A percentile compares a stretch with the other conserved stretches of the same genome.
Evolutionary conservation across 2,888 invertebrate genomes (phyloP).

Genomic region (Shargacucullia verbasci): DNA sequence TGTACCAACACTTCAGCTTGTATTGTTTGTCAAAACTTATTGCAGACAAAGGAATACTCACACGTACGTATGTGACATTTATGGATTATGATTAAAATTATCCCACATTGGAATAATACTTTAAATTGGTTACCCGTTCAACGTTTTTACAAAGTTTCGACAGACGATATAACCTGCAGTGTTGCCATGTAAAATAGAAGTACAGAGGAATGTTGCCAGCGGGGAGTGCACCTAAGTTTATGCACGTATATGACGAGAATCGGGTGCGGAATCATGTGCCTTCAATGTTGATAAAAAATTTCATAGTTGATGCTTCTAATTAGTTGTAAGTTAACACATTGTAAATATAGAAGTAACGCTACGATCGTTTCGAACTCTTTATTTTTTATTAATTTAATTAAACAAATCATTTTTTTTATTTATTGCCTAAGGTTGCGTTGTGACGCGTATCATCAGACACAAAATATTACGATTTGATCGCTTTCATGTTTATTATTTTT

Average conservation of each 20-base stretch:
- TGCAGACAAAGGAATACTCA: slow-evolving; percentile 30
- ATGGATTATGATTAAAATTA: slow-evolving; percentile 32
- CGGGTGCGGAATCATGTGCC: slow-evolving; percentile 89
- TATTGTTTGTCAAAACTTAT: slow-evolving; percentile 52
- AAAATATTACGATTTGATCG: slow-evolving; percentile 41
- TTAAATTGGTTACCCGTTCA: slow-evolving; percentile 48
- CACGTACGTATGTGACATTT: slow-evolving; percentile 20
- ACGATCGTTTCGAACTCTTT: slow-evolving; percentile 81
- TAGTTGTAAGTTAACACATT: slow-evolving; percentile 83
- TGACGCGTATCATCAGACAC: slow-evolving; percentile 51
- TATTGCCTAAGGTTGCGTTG: slow-evolving; percentile 78
- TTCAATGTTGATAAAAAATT: slow-evolving; percentile 87
- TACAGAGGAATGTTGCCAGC: slow-evolving; percentile 70
- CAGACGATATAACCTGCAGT: slow-evolving; percentile 55
- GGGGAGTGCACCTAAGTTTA: slow-evolving; percentile 75
- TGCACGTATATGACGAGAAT: slow-evolving; percentile 77
- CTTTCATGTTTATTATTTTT: slow-evolving; percentile 11
- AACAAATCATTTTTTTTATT: slow-evolving; percentile 77
- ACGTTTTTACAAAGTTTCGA: slow-evolving; percentile 51
- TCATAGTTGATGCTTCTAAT: slow-evolving; percentile 88
- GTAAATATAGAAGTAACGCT: slow-evolving; percentile 85
- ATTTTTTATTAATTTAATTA: slow-evolving; percentile 86
- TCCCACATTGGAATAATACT: slow-evolving; percentile 45
- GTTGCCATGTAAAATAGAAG: slow-evolving; percentile 64
- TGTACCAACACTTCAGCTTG: slow-evolving; percentile 57